Percentiles rank a stretch among this genome's conserved stretches.
These are phyloP conservation scores for Cyclargus thomasi DNA, from an alignment of 1,140 invertebrate species.

Conservation along the genomic window DNA sequence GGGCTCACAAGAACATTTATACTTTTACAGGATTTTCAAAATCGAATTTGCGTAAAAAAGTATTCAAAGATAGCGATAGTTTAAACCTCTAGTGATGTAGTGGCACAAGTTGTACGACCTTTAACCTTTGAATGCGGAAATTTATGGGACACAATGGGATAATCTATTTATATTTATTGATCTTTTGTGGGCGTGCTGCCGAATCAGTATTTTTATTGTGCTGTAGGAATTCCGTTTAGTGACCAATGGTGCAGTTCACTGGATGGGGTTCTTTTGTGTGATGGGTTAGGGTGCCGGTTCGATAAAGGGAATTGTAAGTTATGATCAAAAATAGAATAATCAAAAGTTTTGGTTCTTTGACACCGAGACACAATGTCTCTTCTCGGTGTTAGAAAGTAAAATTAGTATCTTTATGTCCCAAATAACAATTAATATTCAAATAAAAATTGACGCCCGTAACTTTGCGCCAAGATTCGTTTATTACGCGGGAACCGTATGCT, in stretches of 20 bases:
- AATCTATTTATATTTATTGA: constrained; percentile 16
- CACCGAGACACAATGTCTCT: too few relatives aligned
- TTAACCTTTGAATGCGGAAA: not conserved
- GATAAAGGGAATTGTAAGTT: not conserved
- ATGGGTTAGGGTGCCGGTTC: not conserved
- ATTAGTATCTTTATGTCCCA: too few relatives aligned
- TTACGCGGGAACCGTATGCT: too few relatives aligned
- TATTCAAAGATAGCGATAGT: not conserved
- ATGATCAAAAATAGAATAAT: not conserved
- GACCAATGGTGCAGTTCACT: not conserved
- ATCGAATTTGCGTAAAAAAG: too few relatives aligned
- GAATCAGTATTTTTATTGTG: constrained; percentile 12
- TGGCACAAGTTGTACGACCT: not conserved
- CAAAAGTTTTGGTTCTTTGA: too few relatives aligned
- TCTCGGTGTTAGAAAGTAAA: too few relatives aligned
- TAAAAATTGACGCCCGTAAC: too few relatives aligned
- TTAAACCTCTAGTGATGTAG: not conserved
- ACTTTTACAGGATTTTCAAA: too few relatives aligned
- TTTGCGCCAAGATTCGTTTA: too few relatives aligned
- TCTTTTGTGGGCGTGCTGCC: not conserved
- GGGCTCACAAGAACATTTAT: too few relatives aligned
- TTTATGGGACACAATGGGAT: constrained; percentile 13
- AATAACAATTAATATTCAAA: too few relatives aligned
- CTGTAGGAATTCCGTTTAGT: not conserved
- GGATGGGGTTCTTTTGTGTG: not conserved